These are phyloP conservation scores for Strix aluco DNA, from an alignment of 2,113 vertebrate genomes.

Conservation along the genomic window DNA sequence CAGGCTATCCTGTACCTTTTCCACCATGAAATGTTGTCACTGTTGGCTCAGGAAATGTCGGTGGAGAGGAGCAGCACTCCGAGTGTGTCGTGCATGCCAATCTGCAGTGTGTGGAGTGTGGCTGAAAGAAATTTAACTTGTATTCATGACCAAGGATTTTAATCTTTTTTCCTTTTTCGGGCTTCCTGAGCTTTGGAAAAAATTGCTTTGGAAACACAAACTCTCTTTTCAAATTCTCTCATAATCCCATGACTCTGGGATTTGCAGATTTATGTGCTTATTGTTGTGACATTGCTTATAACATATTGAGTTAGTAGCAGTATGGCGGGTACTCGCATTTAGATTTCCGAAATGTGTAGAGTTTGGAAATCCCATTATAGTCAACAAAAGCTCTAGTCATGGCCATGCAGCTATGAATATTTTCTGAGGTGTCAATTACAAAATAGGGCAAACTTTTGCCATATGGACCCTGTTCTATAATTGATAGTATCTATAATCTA, in stretches of 20 bases:
- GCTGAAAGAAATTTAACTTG: neutral
- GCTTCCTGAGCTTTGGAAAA: neutral
- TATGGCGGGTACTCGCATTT: neutral
- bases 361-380: neutral
- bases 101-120: accelerated
- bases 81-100: neutral
- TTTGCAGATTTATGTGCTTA: neutral
- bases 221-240: neutral
- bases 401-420: neutral
- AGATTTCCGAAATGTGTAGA: neutral
- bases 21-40: neutral
- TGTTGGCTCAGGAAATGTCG: neutral
- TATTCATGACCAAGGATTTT: neutral
- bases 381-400: neutral
- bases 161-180: neutral
- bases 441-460: neutral
- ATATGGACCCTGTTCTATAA: neutral
- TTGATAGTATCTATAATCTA: neutral
- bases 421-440: neutral
- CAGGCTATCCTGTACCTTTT: neutral
- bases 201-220: neutral
- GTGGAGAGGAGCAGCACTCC: neutral
- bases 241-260: neutral
- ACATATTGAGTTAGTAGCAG: neutral
- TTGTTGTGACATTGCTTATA: neutral